A percentile compares a stretch with the other conserved stretches of the same genome.
Evolutionary conservation across 1,140 invertebrate genomes (phyloP).

Genomic region (Apis florea): DNA sequence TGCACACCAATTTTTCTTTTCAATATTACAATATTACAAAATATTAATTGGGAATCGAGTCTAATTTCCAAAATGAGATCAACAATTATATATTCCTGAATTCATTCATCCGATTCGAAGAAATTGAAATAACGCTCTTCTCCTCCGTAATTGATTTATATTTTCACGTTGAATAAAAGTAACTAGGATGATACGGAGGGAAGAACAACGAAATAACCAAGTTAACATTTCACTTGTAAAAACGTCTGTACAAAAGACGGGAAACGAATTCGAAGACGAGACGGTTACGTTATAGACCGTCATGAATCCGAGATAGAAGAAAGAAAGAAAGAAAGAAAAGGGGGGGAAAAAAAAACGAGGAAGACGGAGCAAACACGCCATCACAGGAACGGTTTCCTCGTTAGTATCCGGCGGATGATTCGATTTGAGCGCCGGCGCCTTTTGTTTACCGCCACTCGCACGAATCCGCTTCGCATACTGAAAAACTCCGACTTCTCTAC

Average conservation of each 20-base stretch:
- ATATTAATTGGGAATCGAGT: too few species aligned
- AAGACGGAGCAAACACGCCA: conserved; percentile 43
- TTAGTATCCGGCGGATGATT: conserved; percentile 63
- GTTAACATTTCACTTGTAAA: neutral
- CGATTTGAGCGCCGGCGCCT: conserved; percentile 63
- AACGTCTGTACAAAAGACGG: neutral
- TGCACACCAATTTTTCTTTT: too few species aligned
- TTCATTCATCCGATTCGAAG: too few species aligned
- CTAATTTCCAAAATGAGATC: too few species aligned
- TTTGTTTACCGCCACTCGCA: conserved; percentile 59
- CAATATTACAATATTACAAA: too few species aligned
- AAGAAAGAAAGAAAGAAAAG: too few species aligned
- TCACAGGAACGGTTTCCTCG: conserved; percentile 63
- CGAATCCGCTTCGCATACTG: conserved; percentile 37
- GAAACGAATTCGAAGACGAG: neutral
- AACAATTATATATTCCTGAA: too few species aligned
- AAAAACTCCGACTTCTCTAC: conserved; percentile 17
- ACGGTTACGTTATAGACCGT: neutral
- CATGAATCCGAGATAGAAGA: conserved; percentile 11
- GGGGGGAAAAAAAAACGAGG: conserved; percentile 18
- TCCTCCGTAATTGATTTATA: too few species aligned
- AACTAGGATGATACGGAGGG: too few species aligned
- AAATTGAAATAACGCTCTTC: too few species aligned
- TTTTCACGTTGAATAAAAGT: too few species aligned
- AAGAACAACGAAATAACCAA: too few species aligned